Base-by-base conservation (phyloP, 2,113 vertebrate genomes). In the Spea multiplicata region DNA sequence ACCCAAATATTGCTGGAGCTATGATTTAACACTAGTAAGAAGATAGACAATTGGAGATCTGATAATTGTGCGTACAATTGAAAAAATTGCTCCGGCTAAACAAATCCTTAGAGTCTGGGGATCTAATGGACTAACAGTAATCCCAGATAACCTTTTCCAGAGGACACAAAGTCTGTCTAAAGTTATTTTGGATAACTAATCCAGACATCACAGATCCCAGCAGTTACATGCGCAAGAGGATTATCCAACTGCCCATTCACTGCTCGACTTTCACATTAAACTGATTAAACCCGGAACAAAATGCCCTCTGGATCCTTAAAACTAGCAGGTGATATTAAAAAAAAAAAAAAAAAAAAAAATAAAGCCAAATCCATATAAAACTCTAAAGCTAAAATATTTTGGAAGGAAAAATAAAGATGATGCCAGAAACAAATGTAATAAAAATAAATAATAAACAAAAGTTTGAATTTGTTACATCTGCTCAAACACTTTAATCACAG, bases 121-220 rank as follows among this genome's bases (percentile, higher is more conserved):
- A 59, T 9, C 10, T 30, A 57, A 13, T 57, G 45, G 57, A 49
- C 17, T 10, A 62, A 6, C 6, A 0, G 3, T 80, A 80, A 74
- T 74, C 78, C 52, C 8, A n/a, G 44, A 44, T 71, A 78, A 71
- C 2, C 67, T 12, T 67, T 13, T 6, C 49, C 55, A 74, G 61
- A 74, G 71, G 71, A 73, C 71, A 59, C 50, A 53, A 13, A 45
- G 50, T 50, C 69, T 55, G 49, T 16, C 10, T 44, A 61, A 61
- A 59, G 12, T 50, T 49, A 47, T 68, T 80, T 80, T 59, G 55
- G 77, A 55, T 13, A 17, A 1, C 46, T 74, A 80, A 80, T 80
- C 78, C 53, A 59, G 44, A 65, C 47, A 66, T 65, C 17, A 57
- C 5, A 13, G 55, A 59, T 59, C 8, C 10, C 6, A 59, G 9